Conservation (phyloP, 1,140 invertebrate species). For the Ectropis grisescens region DNA sequence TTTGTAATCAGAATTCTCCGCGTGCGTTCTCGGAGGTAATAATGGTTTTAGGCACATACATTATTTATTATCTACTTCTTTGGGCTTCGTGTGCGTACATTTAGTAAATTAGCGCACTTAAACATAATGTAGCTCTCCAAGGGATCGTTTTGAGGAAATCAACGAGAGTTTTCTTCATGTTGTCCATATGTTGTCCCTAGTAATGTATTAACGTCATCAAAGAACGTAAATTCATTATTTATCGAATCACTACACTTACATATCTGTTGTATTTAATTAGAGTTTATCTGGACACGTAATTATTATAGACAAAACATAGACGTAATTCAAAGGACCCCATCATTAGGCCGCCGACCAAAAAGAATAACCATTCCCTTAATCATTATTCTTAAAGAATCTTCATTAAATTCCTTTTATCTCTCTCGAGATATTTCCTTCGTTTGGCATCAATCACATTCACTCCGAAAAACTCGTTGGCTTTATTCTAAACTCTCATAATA, state of each 20-base stretch:
- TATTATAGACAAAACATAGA: conserved; percentile 48
- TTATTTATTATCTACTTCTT: conserved; percentile 24
- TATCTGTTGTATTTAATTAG: too few species aligned
- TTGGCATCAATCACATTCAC: conserved; percentile 68
- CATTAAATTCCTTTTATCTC: conserved; percentile 70
- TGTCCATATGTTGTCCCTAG: too few species aligned
- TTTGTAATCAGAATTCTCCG: conserved; percentile 61
- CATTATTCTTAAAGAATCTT: conserved; percentile 70
- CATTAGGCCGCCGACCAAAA: conserved; percentile 58
- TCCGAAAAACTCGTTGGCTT: conserved; percentile 68
- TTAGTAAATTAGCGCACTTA: too few species aligned
- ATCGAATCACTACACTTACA: too few species aligned
- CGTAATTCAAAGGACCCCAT: conserved; percentile 58
- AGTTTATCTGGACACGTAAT: conserved; percentile 29
- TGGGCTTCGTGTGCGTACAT: too few species aligned
- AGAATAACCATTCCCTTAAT: conserved; percentile 68
- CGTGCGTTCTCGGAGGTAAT: conserved; percentile 48
- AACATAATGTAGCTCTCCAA: too few species aligned
- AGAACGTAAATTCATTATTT: too few species aligned
- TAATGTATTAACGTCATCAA: too few species aligned
- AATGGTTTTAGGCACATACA: conserved; percentile 32
- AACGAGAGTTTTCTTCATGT: too few species aligned
- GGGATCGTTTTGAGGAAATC: too few species aligned
- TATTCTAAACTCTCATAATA: conserved; percentile 70
- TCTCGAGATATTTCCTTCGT: conserved; percentile 63